Evolutionary conservation across 2,888 invertebrate species (phyloP).

Genomic region (Macroteleia sp.): DNA sequence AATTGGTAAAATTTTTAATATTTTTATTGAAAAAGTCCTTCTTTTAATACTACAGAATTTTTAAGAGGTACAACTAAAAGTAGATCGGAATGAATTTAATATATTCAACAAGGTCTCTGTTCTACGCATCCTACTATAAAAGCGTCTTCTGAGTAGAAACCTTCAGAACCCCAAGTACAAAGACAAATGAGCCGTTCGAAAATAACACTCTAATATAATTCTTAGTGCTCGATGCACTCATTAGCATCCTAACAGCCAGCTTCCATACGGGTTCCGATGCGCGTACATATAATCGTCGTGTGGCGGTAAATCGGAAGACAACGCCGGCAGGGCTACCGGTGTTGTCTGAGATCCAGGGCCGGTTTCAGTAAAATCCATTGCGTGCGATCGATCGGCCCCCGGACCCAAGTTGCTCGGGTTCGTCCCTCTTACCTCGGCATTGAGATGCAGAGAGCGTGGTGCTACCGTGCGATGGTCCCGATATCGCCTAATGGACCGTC

Average conservation of each 20-base stretch:
- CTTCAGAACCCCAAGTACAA: too few relatives aligned
- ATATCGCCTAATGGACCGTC: constrained; percentile 84
- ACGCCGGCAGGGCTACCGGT: constrained; percentile 81
- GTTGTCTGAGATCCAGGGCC: constrained; percentile 76
- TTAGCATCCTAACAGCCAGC: constrained; percentile 45
- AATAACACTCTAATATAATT: constrained; percentile 44
- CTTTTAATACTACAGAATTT: too few relatives aligned
- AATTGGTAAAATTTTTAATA: too few relatives aligned
- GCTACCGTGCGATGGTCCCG: constrained; percentile 84
- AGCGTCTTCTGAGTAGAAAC: too few relatives aligned
- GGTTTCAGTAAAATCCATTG: constrained; percentile 56
- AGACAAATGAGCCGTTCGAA: too few relatives aligned
- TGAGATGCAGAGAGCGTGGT: constrained; percentile 84
- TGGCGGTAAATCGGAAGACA: constrained; percentile 75
- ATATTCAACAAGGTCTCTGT: too few relatives aligned
- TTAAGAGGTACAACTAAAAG: too few relatives aligned
- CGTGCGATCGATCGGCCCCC: constrained; percentile 68
- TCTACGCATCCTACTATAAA: too few relatives aligned
- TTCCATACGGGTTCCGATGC: constrained; percentile 35
- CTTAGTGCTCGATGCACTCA: constrained; percentile 45
- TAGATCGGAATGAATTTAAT: too few relatives aligned
- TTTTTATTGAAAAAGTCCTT: too few relatives aligned
- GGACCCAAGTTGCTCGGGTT: constrained; percentile 70
- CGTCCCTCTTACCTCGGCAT: constrained; percentile 75
- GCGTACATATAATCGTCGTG: constrained; percentile 60